Percentiles rank a stretch among this genome's conserved stretches.
Evolutionary conservation across 2,888 invertebrate genomes (phyloP).

Genomic region (Leptinotarsa rubiginosa): DNA sequence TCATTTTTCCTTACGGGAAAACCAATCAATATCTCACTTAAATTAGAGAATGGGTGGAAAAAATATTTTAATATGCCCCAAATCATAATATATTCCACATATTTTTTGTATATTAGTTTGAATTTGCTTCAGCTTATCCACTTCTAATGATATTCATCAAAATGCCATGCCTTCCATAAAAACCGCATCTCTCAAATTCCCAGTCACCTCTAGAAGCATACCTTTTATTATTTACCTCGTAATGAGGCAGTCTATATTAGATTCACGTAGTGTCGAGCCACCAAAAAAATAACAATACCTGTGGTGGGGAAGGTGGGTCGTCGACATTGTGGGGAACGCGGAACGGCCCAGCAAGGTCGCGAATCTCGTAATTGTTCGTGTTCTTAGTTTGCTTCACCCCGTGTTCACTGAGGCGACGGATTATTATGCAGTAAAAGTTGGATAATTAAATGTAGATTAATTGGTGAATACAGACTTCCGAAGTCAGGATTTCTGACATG

Average conservation of each 20-base stretch:
- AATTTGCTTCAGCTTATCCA: background rate
- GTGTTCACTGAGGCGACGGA: background rate
- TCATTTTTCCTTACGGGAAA: too few relatives aligned
- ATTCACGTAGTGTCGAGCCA: slow-evolving; percentile 28
- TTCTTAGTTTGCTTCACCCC: slow-evolving; percentile 5
- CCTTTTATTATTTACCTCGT: background rate
- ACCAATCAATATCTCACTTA: too few relatives aligned
- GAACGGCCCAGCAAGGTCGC: slow-evolving; percentile 34
- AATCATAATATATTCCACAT: background rate
- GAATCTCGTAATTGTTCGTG: slow-evolving; percentile 25
- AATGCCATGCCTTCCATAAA: background rate
- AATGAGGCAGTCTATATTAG: slow-evolving; percentile 20
- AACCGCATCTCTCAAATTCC: background rate
- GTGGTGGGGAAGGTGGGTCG: slow-evolving; percentile 34
- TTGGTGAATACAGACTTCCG: too few relatives aligned
- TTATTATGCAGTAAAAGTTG: background rate
- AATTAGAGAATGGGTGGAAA: too few relatives aligned
- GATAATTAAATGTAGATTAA: too few relatives aligned
- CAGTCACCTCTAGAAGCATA: background rate
- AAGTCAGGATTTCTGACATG: too few relatives aligned
- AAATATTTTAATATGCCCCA: background rate
- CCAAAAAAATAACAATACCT: slow-evolving; percentile 30
- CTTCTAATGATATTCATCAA: background rate
- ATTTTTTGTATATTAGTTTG: background rate
- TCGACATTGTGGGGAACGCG: slow-evolving; percentile 33